Base-by-base conservation (phyloP, 2,797 vertebrate species). In the Muscicapa comitata region DNA sequence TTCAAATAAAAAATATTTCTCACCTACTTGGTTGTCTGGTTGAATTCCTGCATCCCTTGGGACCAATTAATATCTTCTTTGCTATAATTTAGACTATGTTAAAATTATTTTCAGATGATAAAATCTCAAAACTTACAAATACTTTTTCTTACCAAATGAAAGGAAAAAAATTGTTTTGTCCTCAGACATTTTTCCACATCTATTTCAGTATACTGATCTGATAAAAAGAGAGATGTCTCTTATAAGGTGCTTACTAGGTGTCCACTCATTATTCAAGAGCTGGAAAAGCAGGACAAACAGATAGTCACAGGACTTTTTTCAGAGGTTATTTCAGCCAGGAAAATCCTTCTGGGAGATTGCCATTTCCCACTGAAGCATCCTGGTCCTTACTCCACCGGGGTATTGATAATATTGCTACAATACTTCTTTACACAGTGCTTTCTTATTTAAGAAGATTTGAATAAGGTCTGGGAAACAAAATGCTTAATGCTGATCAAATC, bases 291-390 rank as follows among this genome's bases (percentile, higher is more conserved):
- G 15, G 45, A 35, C 4, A 37, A n/a, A 50, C 8, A n/a, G 38
- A 16, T 6, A 59, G 11, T 20, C 16, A 38, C 23, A 5, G 28
- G 4, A 1, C 0, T 4, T 31, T 38, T 75, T 29, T 3, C 1
- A 6, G 16, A 15, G n/a, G 3, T 63, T 29, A 35, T 43, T 43
- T 16, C 38, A 77, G 19, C 31, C 24, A 16, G 38, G 16, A 53
- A 40, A 86, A 62, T 6, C 3, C 4, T 74, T 65, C 38, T 87
- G n/a, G 17, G 19, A 82, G 8, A 29, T 3, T 47, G 6, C 4
- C 42, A 2, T 66, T 87, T 73, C n/a, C 12, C 20, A 29, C 3
- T 75, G 62, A 76, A 76, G 1, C 3, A 20, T 43, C 13, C 19
- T 62, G 23, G 8, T 51, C 48, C 16, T 78, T 79, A 54, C 1